Evolutionary conservation across 2,113 vertebrate genomes (phyloP).

Genomic region (Sakesphorus luctuosus): DNA sequence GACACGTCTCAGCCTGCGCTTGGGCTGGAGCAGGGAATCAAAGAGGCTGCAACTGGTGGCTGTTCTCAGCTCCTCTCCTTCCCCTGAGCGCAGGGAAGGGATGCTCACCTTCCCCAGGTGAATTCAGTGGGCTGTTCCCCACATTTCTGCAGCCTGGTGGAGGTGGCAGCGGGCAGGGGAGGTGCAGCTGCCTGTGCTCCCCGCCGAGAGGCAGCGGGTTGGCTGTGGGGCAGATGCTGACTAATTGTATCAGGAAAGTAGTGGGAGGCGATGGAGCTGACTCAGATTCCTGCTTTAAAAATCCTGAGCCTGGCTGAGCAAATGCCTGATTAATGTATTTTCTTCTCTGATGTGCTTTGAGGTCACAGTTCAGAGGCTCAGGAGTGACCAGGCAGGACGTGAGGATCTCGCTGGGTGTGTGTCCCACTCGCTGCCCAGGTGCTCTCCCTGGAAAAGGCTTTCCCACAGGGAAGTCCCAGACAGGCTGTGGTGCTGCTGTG

Average conservation of each 20-base stretch:
- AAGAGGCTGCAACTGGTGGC: background rate
- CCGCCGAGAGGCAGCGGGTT: background rate
- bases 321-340: slow-evolving; percentile 46
- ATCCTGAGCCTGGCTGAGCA: background rate
- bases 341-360: slow-evolving; percentile 52
- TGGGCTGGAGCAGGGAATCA: background rate
- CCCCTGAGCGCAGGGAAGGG: background rate
- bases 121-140: background rate
- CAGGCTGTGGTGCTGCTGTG: fast-evolving
- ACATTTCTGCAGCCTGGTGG: background rate
- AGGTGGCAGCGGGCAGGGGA: background rate
- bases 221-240: slow-evolving; percentile 30
- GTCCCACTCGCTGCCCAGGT: background rate
- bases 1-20: background rate
- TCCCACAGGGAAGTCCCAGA: background rate
- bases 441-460: background rate
- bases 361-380: slow-evolving; percentile 40
- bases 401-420: background rate
- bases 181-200: background rate
- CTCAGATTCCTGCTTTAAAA: slow-evolving; percentile 38
- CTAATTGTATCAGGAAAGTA: slow-evolving; percentile 26
- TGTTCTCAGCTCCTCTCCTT: background rate
- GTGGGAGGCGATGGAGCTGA: slow-evolving; percentile 7
- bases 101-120: background rate
- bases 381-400: background rate